phyloP scores from a whole-genome alignment of 2,888 invertebrate species.

The Ferrisia virgata region DNA sequence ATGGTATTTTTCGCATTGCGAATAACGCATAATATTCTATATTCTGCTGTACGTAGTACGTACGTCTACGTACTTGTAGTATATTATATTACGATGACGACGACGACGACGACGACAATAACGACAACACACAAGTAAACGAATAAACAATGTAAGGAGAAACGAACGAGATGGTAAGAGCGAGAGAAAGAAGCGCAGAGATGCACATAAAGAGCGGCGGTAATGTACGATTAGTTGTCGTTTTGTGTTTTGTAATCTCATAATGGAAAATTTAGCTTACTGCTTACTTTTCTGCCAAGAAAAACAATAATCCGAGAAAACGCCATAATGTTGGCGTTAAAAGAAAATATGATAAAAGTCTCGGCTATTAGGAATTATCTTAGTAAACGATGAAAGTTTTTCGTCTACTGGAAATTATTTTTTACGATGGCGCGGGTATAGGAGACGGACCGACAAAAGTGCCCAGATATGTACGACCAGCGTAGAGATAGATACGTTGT shows the following conservation, averaged over 20 bases:
- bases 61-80: too few species aligned
- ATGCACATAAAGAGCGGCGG: background rate
- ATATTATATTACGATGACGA: too few species aligned
- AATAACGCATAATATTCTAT: background rate
- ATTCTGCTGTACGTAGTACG: too few species aligned
- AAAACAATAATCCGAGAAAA: slow-evolving; percentile 42
- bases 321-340: slow-evolving; percentile 30
- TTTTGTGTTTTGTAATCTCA: slow-evolving; percentile 34
- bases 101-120: too few species aligned
- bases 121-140: too few species aligned
- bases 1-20: background rate
- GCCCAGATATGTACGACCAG: too few species aligned
- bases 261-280: slow-evolving; percentile 45
- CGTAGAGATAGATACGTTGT: too few species aligned
- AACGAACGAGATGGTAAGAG: background rate
- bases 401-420: slow-evolving; percentile 29
- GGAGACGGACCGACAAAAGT: background rate
- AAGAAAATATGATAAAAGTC: slow-evolving; percentile 30
- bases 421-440: background rate
- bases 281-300: slow-evolving; percentile 42
- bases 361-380: slow-evolving; percentile 26
- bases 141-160: background rate
- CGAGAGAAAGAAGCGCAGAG: background rate
- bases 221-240: slow-evolving; percentile 24
- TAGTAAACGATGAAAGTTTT: slow-evolving; percentile 32